Percentiles rank a stretch among this genome's conserved stretches.
phyloP scores from a whole-genome alignment of 1,140 invertebrate species.

The Aphelenchoides besseyi region DNA sequence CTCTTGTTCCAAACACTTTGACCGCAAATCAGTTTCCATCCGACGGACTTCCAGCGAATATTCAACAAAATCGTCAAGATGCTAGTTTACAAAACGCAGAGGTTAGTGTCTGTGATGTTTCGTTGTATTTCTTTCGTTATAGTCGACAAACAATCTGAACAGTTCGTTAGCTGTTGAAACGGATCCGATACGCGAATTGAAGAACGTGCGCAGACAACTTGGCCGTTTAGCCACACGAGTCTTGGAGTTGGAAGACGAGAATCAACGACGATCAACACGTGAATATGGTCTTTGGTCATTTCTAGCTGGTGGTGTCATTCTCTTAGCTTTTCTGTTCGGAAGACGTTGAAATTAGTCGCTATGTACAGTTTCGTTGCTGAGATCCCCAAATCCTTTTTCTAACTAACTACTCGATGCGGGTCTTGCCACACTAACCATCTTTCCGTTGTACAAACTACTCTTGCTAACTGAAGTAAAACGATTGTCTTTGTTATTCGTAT shows the following conservation, averaged over 20 bases:
- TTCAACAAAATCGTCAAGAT: conserved; percentile 6
- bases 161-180: conserved; percentile 39
- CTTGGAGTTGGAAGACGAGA: conserved; percentile 48
- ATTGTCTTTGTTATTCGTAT: too few species aligned
- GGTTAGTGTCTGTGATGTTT: conserved; percentile 19
- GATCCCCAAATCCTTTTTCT: neutral
- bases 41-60: neutral
- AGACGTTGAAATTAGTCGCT: neutral
- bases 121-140: conserved; percentile 6
- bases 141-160: conserved; percentile 15
- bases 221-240: conserved; percentile 42
- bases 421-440: neutral
- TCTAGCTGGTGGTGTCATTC: neutral
- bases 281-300: conserved; percentile 32
- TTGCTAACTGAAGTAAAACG: too few species aligned
- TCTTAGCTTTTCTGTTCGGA: conserved; percentile 19
- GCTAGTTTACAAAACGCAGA: too few species aligned
- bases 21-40: conserved; percentile 24
- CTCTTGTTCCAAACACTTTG: neutral
- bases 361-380: neutral
- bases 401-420: neutral
- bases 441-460: neutral
- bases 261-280: conserved; percentile 20
- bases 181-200: conserved; percentile 50
- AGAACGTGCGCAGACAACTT: conserved; percentile 42